Percentiles rank a stretch among this genome's conserved stretches.
Conservation (phyloP, 2,797 vertebrate genomes). For the Phalanger gymnotis region DNA sequence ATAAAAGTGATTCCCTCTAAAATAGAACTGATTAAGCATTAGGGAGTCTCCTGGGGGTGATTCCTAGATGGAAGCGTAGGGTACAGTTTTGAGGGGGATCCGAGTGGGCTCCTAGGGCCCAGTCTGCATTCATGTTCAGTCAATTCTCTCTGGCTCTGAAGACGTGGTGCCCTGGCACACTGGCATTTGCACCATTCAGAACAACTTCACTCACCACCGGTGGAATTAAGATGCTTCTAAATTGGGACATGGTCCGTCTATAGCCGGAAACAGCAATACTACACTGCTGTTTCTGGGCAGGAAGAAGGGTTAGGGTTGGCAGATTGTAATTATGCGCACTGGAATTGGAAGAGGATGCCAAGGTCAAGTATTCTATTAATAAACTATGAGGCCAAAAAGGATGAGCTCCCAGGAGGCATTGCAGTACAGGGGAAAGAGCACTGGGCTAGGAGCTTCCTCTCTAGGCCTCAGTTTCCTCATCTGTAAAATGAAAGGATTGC, state of each 20-base stretch:
- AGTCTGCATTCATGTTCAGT: conserved; percentile 39
- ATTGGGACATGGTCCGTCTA: conserved; percentile 14
- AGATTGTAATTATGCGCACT: conserved; percentile 35
- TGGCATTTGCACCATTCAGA: conserved; percentile 27
- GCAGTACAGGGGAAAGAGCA: neutral
- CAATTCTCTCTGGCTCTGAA: conserved; percentile 17
- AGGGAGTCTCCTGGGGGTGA: conserved; percentile 26
- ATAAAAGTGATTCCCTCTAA: conserved; percentile 27
- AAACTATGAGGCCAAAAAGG: conserved; percentile 7
- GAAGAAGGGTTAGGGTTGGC: conserved; percentile 28
- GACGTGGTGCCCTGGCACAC: conserved; percentile 37
- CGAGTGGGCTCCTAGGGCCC: neutral
- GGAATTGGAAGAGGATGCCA: conserved; percentile 34
- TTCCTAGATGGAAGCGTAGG: conserved; percentile 10
- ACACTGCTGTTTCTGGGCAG: conserved; percentile 24
- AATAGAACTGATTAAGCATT: conserved; percentile 25
- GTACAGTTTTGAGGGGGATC: conserved; percentile 19
- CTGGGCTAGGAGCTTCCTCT: neutral
- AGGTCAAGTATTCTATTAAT: conserved; percentile 20
- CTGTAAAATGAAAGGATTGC: neutral
- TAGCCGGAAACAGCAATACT: conserved; percentile 22
- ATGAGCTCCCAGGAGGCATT: neutral
- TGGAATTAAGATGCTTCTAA: conserved; percentile 60
- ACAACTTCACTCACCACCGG: conserved; percentile 9
- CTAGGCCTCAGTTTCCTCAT: neutral